These are phyloP conservation scores for Delphinus delphis DNA, from an alignment of 2,113 vertebrate genomes.

Conservation along the genomic window DNA sequence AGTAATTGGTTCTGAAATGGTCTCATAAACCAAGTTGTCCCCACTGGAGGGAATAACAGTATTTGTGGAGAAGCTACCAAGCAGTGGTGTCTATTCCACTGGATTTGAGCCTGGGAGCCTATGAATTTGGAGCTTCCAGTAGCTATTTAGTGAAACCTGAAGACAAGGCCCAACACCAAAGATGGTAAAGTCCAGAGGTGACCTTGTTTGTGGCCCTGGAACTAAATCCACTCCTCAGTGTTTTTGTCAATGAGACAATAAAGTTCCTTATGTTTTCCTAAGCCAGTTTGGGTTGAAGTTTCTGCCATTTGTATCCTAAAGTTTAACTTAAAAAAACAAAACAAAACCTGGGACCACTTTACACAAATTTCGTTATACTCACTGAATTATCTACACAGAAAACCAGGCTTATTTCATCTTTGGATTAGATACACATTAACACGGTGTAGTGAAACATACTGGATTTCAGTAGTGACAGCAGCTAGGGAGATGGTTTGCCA, in stretches of 20 bases:
- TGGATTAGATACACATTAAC: not conserved
- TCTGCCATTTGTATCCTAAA: not conserved
- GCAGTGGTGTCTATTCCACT: not conserved
- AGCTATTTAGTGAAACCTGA: not conserved
- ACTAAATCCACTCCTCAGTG: not conserved
- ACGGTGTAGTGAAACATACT: not conserved
- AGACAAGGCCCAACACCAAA: not conserved
- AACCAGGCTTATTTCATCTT: not conserved
- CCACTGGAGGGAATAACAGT: not conserved
- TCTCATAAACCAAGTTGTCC: not conserved
- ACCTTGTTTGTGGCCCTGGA: not conserved
- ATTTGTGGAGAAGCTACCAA: not conserved
- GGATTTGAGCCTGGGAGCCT: not conserved
- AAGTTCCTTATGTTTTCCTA: not conserved
- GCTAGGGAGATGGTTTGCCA: not conserved
- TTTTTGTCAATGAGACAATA: not conserved
- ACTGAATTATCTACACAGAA: not conserved
- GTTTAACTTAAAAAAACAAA: not conserved
- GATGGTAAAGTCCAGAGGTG: not conserved
- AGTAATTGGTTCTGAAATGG: not conserved
- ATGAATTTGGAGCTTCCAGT: not conserved
- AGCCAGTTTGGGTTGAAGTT: not conserved
- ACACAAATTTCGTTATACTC: not conserved
- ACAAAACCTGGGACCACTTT: not conserved
- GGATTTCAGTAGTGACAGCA: not conserved